Conservation (phyloP, 2,888 invertebrate genomes). For the Acanthosepion pharaonis region DNA sequence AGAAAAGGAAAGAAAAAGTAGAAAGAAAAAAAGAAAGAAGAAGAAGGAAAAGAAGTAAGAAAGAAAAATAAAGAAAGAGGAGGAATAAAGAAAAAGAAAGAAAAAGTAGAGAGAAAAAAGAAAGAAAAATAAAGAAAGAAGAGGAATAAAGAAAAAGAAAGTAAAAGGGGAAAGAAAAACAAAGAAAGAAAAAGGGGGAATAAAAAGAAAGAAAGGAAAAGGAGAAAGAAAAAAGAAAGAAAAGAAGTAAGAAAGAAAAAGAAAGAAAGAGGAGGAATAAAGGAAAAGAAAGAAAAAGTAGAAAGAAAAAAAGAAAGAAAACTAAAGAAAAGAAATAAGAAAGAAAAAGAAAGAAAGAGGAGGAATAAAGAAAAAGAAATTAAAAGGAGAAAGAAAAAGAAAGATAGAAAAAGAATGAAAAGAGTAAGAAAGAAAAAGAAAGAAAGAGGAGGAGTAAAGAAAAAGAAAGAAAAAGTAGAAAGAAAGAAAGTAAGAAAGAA, state of each 20-base stretch:
- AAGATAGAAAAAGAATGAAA: too few relatives aligned
- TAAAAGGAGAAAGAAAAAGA: background rate
- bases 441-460: accelerated
- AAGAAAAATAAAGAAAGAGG: too few relatives aligned
- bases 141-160: background rate
- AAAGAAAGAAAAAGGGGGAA: background rate
- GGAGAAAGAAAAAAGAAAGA: background rate
- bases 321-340: background rate
- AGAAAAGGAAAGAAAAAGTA: too few relatives aligned
- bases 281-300: background rate
- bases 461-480: background rate
- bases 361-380: too few relatives aligned
- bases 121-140: background rate
- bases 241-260: background rate
- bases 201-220: background rate
- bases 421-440: too few relatives aligned
- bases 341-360: too few relatives aligned
- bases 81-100: too few relatives aligned
- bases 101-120: background rate
- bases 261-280: background rate
- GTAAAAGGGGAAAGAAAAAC: background rate
- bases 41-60: too few relatives aligned
- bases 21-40: too few relatives aligned
- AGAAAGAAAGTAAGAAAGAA: background rate
- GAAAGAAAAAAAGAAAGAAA: background rate